Evolutionary conservation across 2,888 invertebrate species (phyloP).

Genomic region (Resseliella maxima): DNA sequence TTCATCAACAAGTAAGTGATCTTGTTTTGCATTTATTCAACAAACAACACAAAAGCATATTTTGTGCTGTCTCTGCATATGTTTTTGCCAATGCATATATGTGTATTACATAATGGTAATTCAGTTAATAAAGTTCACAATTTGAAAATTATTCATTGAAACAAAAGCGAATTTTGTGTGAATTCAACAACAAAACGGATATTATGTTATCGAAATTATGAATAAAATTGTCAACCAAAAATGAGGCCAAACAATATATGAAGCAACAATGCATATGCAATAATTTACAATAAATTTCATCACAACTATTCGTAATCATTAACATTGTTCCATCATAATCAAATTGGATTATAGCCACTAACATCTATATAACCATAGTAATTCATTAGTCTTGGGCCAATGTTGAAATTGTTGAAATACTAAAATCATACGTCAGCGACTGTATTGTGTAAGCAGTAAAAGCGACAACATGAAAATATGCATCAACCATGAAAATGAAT

Average conservation of each 20-base stretch:
- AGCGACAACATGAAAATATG: not conserved
- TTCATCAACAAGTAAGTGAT: conserved; percentile 50
- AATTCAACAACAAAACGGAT: not conserved
- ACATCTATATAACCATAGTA: no score
- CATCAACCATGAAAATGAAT: not conserved
- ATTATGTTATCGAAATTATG: conserved; percentile 17
- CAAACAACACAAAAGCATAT: not conserved
- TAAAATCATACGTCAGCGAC: no score
- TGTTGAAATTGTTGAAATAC: no score
- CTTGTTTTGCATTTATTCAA: not conserved
- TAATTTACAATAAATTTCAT: conserved; percentile 33
- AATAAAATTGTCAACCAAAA: not conserved
- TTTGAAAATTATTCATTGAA: not conserved
- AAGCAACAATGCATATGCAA: no score
- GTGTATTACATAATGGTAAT: not conserved
- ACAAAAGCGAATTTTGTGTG: not conserved
- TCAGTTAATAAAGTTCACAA: not conserved
- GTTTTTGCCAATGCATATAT: no score
- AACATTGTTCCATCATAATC: conserved; percentile 53
- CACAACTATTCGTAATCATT: conserved; percentile 36
- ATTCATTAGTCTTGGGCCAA: no score
- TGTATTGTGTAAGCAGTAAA: not conserved
- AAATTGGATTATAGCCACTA: no score
- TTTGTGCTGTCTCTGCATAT: conserved; percentile 16
- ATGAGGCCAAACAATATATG: conserved; percentile 17